These are phyloP conservation scores for Prionace glauca DNA, from an alignment of 2,797 vertebrate species.

Conservation along the genomic window DNA sequence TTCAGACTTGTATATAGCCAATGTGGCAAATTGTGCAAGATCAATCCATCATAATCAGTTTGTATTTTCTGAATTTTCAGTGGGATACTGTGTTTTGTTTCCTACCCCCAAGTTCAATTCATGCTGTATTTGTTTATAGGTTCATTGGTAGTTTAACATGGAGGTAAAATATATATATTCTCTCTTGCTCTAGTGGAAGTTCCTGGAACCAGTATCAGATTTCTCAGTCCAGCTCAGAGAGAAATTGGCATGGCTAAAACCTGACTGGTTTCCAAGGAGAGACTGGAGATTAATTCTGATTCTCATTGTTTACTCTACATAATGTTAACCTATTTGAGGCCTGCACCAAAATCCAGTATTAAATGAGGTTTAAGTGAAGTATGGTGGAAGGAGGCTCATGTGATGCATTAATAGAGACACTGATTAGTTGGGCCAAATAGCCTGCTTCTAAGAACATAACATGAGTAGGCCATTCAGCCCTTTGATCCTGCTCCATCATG, in stretches of 20 bases:
- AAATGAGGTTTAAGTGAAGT: not conserved
- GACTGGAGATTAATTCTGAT: not conserved
- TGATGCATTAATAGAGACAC: not conserved
- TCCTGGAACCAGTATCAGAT: conserved; percentile 8
- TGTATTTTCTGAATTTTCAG: not conserved
- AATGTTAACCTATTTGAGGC: not conserved
- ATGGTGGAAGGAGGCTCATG: not conserved
- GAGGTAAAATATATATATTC: not conserved
- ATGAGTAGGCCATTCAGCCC: no score
- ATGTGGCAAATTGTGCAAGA: not conserved
- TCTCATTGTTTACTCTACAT: not conserved
- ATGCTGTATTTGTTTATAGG: not conserved
- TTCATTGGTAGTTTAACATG: not conserved
- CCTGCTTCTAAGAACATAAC: no score
- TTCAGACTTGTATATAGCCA: not conserved
- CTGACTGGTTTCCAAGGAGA: not conserved
- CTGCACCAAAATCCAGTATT: not conserved
- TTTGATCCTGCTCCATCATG: no score
- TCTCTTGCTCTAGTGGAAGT: not conserved
- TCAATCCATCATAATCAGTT: not conserved
- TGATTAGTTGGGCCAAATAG: no score
- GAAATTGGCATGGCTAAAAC: not conserved
- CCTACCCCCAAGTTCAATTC: not conserved
- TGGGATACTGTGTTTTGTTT: not conserved
- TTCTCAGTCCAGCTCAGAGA: not conserved